Percentiles rank a stretch among this genome's conserved stretches.
phyloP scores from a whole-genome alignment of 2,888 invertebrate genomes.

The Zelleria hepariella region DNA sequence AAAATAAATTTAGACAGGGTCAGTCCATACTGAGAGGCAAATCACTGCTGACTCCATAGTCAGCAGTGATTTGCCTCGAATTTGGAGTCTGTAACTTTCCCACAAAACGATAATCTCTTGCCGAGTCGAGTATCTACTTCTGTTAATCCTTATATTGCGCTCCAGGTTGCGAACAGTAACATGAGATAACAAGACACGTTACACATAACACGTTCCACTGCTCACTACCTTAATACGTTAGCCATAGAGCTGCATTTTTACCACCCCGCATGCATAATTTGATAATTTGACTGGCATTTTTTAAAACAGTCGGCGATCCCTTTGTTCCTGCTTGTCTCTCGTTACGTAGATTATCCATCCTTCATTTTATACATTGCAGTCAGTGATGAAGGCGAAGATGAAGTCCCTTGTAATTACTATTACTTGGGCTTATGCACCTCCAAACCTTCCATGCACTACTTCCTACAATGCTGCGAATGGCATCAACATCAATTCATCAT shows the following conservation, averaged over 20 bases:
- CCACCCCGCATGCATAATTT: background rate
- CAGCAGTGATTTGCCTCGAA: too few relatives aligned
- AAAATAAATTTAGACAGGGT: too few relatives aligned
- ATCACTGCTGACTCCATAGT: too few relatives aligned
- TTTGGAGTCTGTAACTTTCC: too few relatives aligned
- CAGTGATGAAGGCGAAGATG: background rate
- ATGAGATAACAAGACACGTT: background rate
- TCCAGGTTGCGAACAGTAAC: background rate
- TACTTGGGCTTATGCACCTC: background rate
- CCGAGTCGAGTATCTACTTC: background rate
- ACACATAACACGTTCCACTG: background rate
- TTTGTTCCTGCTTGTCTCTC: conserved; percentile 34
- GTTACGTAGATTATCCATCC: conserved; percentile 29
- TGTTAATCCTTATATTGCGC: background rate
- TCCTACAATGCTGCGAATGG: too few relatives aligned
- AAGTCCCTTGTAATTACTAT: conserved; percentile 2
- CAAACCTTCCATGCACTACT: too few relatives aligned
- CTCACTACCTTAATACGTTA: background rate
- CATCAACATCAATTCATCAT: too few relatives aligned
- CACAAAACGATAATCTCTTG: too few relatives aligned
- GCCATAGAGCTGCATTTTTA: background rate
- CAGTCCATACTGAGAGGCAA: too few relatives aligned
- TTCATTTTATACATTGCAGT: conserved; percentile 2
- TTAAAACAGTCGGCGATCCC: conserved; percentile 17
- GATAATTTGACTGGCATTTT: background rate